These are phyloP conservation scores for Dioctria rufipes DNA, from an alignment of 2,888 invertebrate genomes.

Conservation along the genomic window DNA sequence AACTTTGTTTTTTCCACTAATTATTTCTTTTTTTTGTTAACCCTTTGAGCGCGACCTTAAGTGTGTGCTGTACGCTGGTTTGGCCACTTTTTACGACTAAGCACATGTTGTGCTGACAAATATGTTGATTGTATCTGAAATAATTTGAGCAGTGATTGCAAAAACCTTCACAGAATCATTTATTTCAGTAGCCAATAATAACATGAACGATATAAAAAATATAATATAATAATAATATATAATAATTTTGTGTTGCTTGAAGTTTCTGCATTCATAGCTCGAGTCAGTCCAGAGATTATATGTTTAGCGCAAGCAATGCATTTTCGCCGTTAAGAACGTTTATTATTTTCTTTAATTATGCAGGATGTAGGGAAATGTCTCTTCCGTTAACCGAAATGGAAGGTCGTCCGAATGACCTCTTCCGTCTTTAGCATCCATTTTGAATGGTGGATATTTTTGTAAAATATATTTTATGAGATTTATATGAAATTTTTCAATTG, in stretches of 20 bases:
- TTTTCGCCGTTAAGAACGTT: background rate
- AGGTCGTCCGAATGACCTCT: conserved; percentile 12
- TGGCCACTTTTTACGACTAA: too few relatives aligned
- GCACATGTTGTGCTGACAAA: too few relatives aligned
- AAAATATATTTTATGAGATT: background rate
- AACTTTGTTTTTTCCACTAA: background rate
- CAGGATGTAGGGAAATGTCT: conserved; percentile 8
- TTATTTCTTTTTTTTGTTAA: too few relatives aligned
- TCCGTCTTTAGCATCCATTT: background rate
- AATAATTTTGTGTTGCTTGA: background rate
- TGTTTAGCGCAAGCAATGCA: too few relatives aligned
- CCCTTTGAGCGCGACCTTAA: too few relatives aligned
- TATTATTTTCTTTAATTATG: conserved; percentile 5
- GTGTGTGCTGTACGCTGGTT: too few relatives aligned
- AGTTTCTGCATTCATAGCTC: background rate
- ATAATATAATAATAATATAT: background rate
- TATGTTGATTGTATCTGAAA: background rate
- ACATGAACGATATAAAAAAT: background rate
- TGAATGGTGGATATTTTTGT: conserved; percentile 10
- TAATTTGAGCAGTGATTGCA: conserved; percentile 4
- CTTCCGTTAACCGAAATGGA: conserved; percentile 14
- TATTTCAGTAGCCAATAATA: background rate
- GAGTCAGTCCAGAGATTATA: background rate
- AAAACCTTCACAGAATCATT: background rate
- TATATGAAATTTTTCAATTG: background rate